phyloP scores from a whole-genome alignment of 2,797 vertebrate species.

The Bradypodion pumilum region DNA sequence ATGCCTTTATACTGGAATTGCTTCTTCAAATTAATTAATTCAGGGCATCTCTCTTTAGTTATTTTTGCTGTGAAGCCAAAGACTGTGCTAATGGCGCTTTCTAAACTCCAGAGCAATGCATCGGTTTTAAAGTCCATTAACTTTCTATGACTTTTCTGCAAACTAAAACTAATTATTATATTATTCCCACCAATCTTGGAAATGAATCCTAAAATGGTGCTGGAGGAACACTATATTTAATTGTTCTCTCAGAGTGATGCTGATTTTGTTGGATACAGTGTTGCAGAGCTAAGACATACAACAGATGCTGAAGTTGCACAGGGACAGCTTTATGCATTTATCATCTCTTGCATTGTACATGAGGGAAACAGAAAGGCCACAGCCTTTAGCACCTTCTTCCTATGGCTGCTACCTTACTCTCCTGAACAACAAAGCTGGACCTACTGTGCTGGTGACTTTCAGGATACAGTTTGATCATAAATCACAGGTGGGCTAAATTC shows the following conservation, averaged over 20 bases:
- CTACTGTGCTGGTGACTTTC: neutral
- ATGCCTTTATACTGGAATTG: conserved; percentile 14
- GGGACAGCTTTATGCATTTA: neutral
- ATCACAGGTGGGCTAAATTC: neutral
- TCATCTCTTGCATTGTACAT: neutral
- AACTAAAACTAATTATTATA: conserved; percentile 78
- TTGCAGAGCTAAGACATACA: conserved; percentile 30
- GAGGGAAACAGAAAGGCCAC: neutral
- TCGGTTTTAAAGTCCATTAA: conserved; percentile 89
- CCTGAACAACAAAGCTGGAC: too few relatives aligned
- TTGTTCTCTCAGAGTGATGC: conserved; percentile 26
- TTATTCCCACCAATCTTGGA: conserved; percentile 60
- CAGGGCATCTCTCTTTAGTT: conserved; percentile 45
- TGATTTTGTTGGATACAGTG: conserved; percentile 9
- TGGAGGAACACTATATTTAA: conserved; percentile 47
- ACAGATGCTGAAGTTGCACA: neutral
- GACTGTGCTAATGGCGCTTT: conserved; percentile 83
- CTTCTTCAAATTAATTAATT: conserved; percentile 61
- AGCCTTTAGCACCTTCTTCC: neutral
- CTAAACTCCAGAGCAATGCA: conserved; percentile 79
- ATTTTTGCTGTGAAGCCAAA: conserved; percentile 64
- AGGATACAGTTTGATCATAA: neutral
- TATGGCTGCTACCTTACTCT: too few relatives aligned
- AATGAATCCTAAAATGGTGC: conserved; percentile 51
- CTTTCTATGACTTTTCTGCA: conserved; percentile 81